Evolutionary conservation across 2,888 invertebrate genomes (phyloP).

Genomic region (Hypomecis atomaria): DNA sequence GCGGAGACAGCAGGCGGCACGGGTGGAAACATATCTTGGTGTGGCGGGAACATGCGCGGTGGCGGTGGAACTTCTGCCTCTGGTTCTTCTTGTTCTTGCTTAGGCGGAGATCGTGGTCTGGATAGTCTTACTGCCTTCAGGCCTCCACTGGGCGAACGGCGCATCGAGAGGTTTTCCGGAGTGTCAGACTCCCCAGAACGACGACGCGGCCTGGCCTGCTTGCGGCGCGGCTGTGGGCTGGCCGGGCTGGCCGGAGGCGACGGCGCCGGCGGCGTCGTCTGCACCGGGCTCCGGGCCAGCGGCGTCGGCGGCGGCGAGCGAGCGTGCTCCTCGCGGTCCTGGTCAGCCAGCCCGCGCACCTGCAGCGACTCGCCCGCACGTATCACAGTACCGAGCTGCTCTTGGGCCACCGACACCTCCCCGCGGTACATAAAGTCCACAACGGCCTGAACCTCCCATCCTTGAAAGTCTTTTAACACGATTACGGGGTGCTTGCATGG

Average conservation of each 20-base stretch:
- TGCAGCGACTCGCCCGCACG: constrained; percentile 95
- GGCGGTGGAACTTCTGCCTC: constrained; percentile 83
- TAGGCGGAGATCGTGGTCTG: constrained; percentile 71
- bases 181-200: constrained; percentile 90
- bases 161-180: constrained; percentile 86
- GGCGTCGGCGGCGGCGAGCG: constrained; percentile 73
- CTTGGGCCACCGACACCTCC: constrained; percentile 94
- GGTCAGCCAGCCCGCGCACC: constrained; percentile 91
- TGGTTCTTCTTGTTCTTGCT: constrained; percentile 73
- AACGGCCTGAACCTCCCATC: constrained; percentile 95
- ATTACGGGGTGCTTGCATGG: constrained; percentile 97
- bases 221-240: constrained; percentile 92
- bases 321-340: constrained; percentile 78
- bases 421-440: constrained; percentile 98
- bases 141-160: constrained; percentile 77
- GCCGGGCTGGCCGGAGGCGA: constrained; percentile 85
- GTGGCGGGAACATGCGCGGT: constrained; percentile 82
- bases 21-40: constrained; percentile 89
- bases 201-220: constrained; percentile 93
- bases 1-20: constrained; percentile 88
- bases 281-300: constrained; percentile 76
- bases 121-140: constrained; percentile 75
- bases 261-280: constrained; percentile 71
- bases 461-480: constrained; percentile 94
- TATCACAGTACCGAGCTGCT: constrained; percentile 92